Percentiles rank a stretch among this genome's conserved stretches.
phyloP scores from a whole-genome alignment of 1,140 invertebrate species.

The Drosophila trapezifrons region DNA sequence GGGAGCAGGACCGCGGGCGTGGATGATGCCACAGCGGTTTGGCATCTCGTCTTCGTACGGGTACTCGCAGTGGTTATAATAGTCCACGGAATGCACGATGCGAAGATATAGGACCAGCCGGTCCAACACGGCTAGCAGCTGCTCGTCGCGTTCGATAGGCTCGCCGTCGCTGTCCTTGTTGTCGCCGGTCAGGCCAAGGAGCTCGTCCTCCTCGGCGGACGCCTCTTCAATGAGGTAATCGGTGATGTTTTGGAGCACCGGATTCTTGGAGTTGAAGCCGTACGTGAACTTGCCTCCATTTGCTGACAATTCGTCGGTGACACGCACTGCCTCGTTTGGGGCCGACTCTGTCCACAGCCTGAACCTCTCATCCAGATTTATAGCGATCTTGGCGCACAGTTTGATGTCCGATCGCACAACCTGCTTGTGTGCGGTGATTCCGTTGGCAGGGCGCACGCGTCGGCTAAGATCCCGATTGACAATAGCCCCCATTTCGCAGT shows the following conservation, averaged over 20 bases:
- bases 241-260: constrained; percentile 98
- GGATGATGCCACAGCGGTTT: constrained; percentile 98
- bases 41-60: constrained; percentile 99
- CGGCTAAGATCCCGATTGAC: constrained; percentile 97
- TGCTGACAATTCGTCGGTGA: constrained; percentile 84
- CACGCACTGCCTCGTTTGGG: constrained; percentile 20
- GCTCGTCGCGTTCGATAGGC: constrained; percentile 91
- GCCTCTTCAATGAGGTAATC: constrained; percentile 99
- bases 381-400: constrained; percentile 96
- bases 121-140: constrained; percentile 89
- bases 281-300: constrained; percentile 85
- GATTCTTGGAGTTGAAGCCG: constrained; percentile 95
- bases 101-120: constrained; percentile 96
- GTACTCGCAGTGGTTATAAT: constrained; percentile 99
- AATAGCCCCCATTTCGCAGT: constrained; percentile 96
- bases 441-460: constrained; percentile 96
- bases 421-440: constrained; percentile 95
- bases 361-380: constrained; percentile 94
- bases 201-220: constrained; percentile 98
- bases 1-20: constrained; percentile 95
- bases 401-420: constrained; percentile 97
- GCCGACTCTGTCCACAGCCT: constrained; percentile 88
- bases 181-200: constrained; percentile 90
- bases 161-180: constrained; percentile 86
- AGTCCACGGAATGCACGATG: constrained; percentile 99